Evolutionary conservation across 1,140 invertebrate species (phyloP).

Genomic region (Macrostomum lignano): DNA sequence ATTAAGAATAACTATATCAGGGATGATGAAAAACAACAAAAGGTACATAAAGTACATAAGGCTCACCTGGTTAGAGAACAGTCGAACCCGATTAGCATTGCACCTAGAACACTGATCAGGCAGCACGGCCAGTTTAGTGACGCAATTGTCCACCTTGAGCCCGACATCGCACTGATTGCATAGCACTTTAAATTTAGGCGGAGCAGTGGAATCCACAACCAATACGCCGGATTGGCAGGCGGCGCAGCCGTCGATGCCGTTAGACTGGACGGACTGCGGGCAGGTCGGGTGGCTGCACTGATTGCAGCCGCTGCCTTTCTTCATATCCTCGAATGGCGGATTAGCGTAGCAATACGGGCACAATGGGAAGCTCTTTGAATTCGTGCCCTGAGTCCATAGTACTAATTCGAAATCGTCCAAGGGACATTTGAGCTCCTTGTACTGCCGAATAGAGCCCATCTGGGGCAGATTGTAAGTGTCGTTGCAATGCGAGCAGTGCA

Average conservation of each 20-base stretch:
- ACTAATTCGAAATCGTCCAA: constrained; percentile 86
- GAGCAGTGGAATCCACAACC: too few species aligned
- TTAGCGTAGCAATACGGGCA: constrained; percentile 96
- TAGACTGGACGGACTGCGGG: constrained; percentile 44
- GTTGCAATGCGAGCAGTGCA: constrained; percentile 78
- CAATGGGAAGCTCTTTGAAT: constrained; percentile 69
- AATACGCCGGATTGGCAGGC: too few species aligned
- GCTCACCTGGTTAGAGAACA: too few species aligned
- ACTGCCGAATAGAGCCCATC: constrained; percentile 66
- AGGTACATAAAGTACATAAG: too few species aligned
- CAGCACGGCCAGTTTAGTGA: too few species aligned
- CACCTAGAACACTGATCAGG: too few species aligned
- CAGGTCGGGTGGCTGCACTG: constrained; percentile 81
- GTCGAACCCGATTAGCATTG: too few species aligned
- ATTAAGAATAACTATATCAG: too few species aligned
- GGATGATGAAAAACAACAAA: too few species aligned
- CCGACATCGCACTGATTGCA: too few species aligned
- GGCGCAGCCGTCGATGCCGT: constrained; percentile 56
- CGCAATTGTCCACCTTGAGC: too few species aligned
- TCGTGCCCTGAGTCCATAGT: constrained; percentile 57
- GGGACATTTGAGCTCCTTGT: constrained; percentile 82
- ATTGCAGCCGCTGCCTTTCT: constrained; percentile 57
- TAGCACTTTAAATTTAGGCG: too few species aligned
- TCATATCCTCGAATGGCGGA: constrained; percentile 87
- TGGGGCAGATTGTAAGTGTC: constrained; percentile 59